Evolutionary conservation across 2,113 vertebrate genomes (phyloP).

Genomic region (Aythya baeri): DNA sequence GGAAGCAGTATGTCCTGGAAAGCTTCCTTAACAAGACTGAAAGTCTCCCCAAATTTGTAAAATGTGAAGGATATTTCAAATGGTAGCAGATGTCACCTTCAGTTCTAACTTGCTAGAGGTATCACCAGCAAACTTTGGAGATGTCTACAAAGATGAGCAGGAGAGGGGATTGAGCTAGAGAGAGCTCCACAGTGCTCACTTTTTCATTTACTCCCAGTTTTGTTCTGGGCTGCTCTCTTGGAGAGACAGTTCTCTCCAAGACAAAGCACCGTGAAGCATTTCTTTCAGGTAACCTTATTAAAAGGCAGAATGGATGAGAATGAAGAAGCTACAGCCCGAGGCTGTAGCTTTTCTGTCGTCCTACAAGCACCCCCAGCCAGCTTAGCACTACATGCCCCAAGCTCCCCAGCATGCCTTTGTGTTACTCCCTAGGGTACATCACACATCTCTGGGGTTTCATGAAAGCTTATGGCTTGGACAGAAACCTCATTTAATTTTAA

Average conservation of each 20-base stretch:
- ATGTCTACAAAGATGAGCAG: not conserved
- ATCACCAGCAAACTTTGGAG: not conserved
- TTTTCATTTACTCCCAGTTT: not conserved
- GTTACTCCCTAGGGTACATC: not conserved
- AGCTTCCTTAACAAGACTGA: not conserved
- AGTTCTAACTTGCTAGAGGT: not conserved
- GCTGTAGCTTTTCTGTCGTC: not conserved
- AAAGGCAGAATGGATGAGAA: not conserved
- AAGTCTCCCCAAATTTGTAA: not conserved
- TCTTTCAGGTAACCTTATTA: not conserved
- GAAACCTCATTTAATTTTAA: not conserved
- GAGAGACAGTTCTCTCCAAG: not conserved
- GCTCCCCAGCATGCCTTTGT: not conserved
- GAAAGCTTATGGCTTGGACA: not conserved
- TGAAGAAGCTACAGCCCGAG: not conserved
- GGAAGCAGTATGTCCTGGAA: not conserved
- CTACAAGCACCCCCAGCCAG: not conserved
- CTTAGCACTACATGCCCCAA: not conserved
- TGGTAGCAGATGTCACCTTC: conserved; percentile 17
- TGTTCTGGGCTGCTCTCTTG: not conserved
- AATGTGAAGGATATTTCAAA: not conserved
- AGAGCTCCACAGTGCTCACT: not conserved
- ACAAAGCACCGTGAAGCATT: not conserved
- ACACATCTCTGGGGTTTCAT: not conserved
- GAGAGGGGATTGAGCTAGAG: not conserved